Conservation (phyloP, 2,113 vertebrate genomes). For the Aphelocoma coerulescens region DNA sequence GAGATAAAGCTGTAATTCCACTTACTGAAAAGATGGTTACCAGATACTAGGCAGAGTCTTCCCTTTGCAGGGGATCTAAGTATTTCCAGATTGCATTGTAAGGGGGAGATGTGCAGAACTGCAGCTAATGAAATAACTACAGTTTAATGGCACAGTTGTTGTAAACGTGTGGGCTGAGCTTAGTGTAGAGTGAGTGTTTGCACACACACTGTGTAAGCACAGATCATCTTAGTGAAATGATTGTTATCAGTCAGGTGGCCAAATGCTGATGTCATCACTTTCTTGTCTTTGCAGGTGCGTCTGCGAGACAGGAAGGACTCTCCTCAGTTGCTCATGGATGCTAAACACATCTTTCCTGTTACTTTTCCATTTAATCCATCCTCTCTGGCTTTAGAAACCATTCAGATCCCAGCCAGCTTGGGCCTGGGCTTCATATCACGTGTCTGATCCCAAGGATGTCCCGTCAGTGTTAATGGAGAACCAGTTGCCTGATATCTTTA, state of each 20-base stretch:
- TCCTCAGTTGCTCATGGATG: conserved; percentile 96
- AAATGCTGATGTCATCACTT: not conserved
- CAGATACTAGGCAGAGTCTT: not conserved
- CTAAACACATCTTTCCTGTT: conserved; percentile 96
- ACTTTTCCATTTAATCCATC: conserved; percentile 97
- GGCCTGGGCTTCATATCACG: conserved; percentile 91
- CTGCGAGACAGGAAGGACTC: conserved; percentile 93
- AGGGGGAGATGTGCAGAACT: not conserved
- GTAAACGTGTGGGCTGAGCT: not conserved
- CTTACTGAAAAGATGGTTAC: not conserved
- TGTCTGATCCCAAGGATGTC: conserved; percentile 74
- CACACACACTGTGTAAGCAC: not conserved
- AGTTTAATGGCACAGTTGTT: not conserved
- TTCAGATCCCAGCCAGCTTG: conserved; percentile 93
- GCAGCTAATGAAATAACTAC: not conserved
- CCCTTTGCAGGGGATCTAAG: not conserved
- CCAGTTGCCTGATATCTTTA: conserved; percentile 35
- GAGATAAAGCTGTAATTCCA: not conserved
- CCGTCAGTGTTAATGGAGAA: not conserved
- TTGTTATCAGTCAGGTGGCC: not conserved
- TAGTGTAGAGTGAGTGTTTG: not conserved
- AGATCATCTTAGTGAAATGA: not conserved
- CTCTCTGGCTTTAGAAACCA: conserved; percentile 92
- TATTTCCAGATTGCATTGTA: not conserved
- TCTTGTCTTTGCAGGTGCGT: conserved; percentile 80